Evolutionary conservation across 2,113 vertebrate species (phyloP).

Genomic region (Arvicanthis niloticus): DNA sequence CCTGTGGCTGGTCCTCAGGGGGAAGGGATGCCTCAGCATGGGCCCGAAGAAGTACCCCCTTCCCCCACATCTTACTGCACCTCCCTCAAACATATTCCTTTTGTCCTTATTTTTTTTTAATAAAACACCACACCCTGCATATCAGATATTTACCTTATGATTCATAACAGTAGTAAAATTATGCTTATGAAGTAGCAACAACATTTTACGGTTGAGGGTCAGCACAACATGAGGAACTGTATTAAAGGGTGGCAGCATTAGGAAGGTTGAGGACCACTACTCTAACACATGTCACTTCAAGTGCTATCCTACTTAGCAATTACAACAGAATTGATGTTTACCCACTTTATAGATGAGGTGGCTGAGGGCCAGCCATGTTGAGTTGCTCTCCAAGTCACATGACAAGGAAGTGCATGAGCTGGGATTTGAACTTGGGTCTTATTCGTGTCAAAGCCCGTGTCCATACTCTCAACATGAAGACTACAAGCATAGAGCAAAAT

Average conservation of each 20-base stretch:
- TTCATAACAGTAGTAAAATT: neutral
- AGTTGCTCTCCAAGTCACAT: neutral
- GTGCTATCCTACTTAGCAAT: neutral
- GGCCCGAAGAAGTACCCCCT: no score
- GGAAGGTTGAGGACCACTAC: neutral
- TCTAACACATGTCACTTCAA: neutral
- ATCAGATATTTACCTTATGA: neutral
- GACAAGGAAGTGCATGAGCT: neutral
- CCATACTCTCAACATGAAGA: neutral
- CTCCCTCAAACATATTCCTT: no score
- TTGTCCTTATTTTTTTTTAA: no score
- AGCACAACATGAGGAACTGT: neutral
- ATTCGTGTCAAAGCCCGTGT: neutral
- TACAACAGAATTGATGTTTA: neutral
- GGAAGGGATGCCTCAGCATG: no score
- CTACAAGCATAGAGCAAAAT: neutral
- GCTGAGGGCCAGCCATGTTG: neutral
- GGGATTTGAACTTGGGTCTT: neutral
- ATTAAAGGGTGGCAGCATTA: neutral
- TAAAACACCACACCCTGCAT: no score
- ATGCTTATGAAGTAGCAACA: neutral
- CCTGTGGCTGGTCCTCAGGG: no score
- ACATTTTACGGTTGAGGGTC: neutral
- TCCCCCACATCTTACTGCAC: no score
- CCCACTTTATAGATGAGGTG: constrained; percentile 3